Evolutionary conservation across 2,888 invertebrate genomes (phyloP).

Genomic region (Zaprionus obscuricornis): DNA sequence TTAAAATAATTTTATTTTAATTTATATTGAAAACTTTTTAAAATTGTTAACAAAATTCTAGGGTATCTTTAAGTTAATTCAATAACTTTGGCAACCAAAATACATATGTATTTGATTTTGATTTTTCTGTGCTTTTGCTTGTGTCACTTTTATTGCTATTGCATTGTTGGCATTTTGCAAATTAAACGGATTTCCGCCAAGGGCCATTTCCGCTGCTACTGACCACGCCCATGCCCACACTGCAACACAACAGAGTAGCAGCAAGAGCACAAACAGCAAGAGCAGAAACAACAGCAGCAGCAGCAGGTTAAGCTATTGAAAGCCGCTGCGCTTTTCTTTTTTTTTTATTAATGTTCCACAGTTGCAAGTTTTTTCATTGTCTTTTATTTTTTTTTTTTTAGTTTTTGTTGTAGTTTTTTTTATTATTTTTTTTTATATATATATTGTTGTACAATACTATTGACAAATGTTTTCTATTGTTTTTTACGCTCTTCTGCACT

Average conservation of each 20-base stretch:
- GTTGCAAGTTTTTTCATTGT: constrained; percentile 23
- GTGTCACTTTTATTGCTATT: constrained; percentile 71
- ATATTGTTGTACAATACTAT: constrained; percentile 34
- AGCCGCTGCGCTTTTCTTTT: constrained; percentile 50
- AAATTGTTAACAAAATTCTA: not conserved
- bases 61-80: constrained; percentile 13
- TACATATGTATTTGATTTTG: constrained; percentile 10
- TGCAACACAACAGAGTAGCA: constrained; percentile 1
- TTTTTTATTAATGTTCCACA: constrained; percentile 33
- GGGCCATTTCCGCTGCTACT: constrained; percentile 65
- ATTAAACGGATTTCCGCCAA: constrained; percentile 78
- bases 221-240: constrained; percentile 12
- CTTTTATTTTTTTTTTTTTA: constrained; percentile 26
- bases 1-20: no score
- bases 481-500: constrained; percentile 31
- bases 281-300: no score
- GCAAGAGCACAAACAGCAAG: no score
- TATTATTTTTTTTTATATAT: constrained; percentile 16
- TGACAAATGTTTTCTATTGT: constrained; percentile 66
- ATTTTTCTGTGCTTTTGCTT: constrained; percentile 35
- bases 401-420: constrained; percentile 24
- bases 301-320: constrained; percentile 60
- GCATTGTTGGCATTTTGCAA: constrained; percentile 76
- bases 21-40: not conserved
- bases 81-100: not conserved